Base-by-base conservation (phyloP, 2,113 vertebrate species). In the Pogona vitticeps region DNA sequence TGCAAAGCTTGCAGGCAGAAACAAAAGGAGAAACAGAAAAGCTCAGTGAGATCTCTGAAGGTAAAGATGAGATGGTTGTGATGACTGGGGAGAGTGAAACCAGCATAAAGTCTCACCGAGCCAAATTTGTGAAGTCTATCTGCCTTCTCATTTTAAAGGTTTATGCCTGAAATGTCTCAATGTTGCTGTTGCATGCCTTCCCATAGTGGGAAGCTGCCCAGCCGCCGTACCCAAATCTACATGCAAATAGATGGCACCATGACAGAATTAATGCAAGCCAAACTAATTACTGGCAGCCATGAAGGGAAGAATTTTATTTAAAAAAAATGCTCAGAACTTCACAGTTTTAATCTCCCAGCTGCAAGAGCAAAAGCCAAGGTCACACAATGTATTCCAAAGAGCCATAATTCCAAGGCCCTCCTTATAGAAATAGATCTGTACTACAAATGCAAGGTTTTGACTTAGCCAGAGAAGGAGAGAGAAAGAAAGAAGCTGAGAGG, bases 361-460 rank as follows among this genome's bases (percentile, higher is more conserved):
- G 86, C 63, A 79, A 67, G 46, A 89, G 75, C 89, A 83, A 92
- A 88, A 88, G 61, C 75, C 84, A 89, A 81, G 72, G 84, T 91
- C 85, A 93, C 85, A 93, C 91, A 90, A 76, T 85, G 28, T 58
- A 28, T 86, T 92, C 87, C 90, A 63, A 28, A 58, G 75, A 80
- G 90, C 82, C 80, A 86, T 65, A 79, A 91, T 88, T 91, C 82
- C 71, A 0, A 91, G 71, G 6, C 59, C 23, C 77, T 83, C 76
- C 36, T 90, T 76, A 40, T 78, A 90, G 65, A 38, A 52, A 68
- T 91, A 80, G 71, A 56, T 63, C 61, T 59, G 9, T 31, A 76
- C 23, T 65, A 46, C 10, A 79, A 42, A 82, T 21, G n/a, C 40
- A 31, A 46, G 26, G 59, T 56, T 68, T 68, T 87, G 40, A 42